Evolutionary conservation across 1,140 invertebrate species (phyloP).

Genomic region (Chymomyza costata): DNA sequence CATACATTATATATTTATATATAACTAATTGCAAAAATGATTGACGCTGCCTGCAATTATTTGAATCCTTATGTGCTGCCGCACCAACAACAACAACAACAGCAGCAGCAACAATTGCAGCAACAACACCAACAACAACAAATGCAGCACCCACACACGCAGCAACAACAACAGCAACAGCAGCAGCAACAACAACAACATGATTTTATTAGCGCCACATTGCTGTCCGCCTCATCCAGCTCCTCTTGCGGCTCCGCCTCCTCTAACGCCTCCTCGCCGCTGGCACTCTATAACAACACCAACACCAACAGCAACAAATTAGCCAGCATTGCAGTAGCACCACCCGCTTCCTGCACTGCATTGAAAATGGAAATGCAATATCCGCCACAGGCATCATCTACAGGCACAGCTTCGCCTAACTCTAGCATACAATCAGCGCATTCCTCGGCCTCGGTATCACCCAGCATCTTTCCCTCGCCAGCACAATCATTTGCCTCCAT

Average conservation of each 20-base stretch:
- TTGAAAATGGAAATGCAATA: constrained; percentile 74
- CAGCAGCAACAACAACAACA: constrained; percentile 23
- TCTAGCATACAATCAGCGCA: constrained; percentile 67
- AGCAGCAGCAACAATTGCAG: constrained; percentile 34
- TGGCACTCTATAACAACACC: constrained; percentile 13
- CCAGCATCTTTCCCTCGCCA: constrained; percentile 66
- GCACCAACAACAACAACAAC: constrained; percentile 24
- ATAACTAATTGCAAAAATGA: constrained; percentile 55
- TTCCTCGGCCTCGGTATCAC: constrained; percentile 67
- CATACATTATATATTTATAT: not conserved
- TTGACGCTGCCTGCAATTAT: constrained; percentile 72
- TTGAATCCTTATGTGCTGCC: constrained; percentile 60
- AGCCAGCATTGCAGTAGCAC: not conserved
- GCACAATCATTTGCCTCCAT: constrained; percentile 65
- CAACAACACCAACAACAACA: constrained; percentile 37
- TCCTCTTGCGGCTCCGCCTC: constrained; percentile 28
- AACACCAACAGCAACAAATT: constrained; percentile 18
- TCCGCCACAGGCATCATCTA: constrained; percentile 70
- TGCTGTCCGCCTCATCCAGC: constrained; percentile 15
- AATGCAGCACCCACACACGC: constrained; percentile 17
- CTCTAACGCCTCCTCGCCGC: constrained; percentile 23
- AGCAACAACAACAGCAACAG: constrained; percentile 16
- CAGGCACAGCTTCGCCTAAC: constrained; percentile 67
- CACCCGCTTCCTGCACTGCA: constrained; percentile 4
- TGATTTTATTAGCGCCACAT: constrained; percentile 30